A percentile compares a stretch with the other conserved stretches of the same genome.
These are phyloP conservation scores for Empidonax alnorum DNA, from an alignment of 2,113 vertebrate genomes.

Conservation along the genomic window DNA sequence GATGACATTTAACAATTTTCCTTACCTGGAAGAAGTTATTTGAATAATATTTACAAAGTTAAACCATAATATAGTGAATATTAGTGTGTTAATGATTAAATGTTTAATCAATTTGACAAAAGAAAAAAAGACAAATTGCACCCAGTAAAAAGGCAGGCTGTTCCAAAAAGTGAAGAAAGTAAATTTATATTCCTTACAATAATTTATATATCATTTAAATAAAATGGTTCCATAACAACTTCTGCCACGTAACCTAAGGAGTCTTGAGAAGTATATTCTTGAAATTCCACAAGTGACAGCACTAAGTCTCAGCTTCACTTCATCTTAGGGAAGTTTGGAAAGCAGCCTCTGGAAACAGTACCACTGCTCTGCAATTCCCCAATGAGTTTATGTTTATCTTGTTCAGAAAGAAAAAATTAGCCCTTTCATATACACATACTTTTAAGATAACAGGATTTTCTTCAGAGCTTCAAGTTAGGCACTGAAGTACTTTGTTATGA, in stretches of 20 bases:
- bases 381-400: conserved; percentile 7
- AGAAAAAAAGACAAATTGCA: background rate
- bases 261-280: background rate
- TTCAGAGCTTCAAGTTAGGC: conserved; percentile 38
- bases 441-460: conserved; percentile 57
- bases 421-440: conserved; percentile 7
- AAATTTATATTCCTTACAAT: background rate
- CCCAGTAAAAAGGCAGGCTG: background rate
- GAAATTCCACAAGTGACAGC: background rate
- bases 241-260: background rate
- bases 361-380: background rate
- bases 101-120: background rate
- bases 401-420: background rate
- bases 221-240: background rate
- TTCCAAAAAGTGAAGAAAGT: background rate
- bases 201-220: background rate
- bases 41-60: background rate
- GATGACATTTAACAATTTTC: background rate
- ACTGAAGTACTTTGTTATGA: conserved; percentile 44
- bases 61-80: background rate
- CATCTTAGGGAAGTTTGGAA: background rate
- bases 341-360: conserved; percentile 24
- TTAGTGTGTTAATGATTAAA: background rate
- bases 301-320: background rate
- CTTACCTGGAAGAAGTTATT: background rate